Conservation (phyloP, 2,888 invertebrate species). For the Patella ulyssiponensis region DNA sequence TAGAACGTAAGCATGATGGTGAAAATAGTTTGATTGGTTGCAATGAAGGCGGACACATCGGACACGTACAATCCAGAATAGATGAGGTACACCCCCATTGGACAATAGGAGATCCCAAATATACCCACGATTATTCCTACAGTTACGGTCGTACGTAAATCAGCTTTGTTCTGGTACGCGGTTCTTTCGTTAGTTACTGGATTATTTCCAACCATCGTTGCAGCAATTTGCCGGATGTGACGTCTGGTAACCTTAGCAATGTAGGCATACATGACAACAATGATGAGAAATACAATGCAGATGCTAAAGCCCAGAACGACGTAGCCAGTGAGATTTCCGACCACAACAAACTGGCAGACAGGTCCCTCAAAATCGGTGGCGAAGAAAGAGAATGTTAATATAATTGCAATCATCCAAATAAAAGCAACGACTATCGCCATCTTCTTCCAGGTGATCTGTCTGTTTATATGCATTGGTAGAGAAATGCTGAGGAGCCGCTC, state of each 20-base stretch:
- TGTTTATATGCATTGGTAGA: neutral
- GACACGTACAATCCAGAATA: neutral
- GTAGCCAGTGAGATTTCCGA: neutral
- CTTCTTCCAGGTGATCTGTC: neutral
- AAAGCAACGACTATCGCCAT: neutral
- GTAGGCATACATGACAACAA: neutral
- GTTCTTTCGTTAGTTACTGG: neutral
- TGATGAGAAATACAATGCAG: neutral
- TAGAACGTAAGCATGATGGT: neutral
- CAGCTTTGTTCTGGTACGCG: neutral
- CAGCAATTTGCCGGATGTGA: neutral
- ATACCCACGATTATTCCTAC: neutral
- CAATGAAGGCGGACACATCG: neutral
- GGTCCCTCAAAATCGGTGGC: neutral
- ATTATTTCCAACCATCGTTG: constrained; percentile 2
- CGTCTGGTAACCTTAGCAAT: neutral
- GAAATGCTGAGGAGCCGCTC: neutral
- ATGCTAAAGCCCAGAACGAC: neutral
- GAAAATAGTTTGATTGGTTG: neutral
- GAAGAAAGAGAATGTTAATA: neutral
- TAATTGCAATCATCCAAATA: neutral
- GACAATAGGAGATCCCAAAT: neutral
- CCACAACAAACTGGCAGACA: too few relatives aligned
- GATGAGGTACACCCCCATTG: neutral
- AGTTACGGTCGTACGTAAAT: neutral